Evolutionary conservation across 2,888 invertebrate species (phyloP), one percentile per base, ranked within the genome.

Genomic region (Pharmacophagus antenor): DNA sequence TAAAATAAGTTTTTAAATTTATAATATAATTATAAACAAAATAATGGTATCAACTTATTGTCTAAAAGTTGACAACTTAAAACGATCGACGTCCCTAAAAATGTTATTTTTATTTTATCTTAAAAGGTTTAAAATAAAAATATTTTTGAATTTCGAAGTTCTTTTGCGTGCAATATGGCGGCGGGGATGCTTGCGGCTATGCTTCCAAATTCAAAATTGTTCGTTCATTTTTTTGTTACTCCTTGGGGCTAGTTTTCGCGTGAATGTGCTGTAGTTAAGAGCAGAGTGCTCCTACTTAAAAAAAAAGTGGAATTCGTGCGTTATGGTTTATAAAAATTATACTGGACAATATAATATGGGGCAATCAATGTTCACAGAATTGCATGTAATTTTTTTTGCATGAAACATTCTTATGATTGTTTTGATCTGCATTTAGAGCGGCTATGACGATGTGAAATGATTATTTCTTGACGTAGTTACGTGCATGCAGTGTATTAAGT

Each of bases 151-250:
- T 31, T 31, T 31, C 10, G 27, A 27, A 27, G 31, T 7, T 37
- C 15, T 68, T 74, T 85, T 72, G 82, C 87, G 85, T 86, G 87
- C 85, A 67, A 77, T 88, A 88, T 88, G 86, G 80, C 77, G 66
- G 66, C 70, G 61, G 70, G 65, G 68, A 66, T 67, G 77, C 83
- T 70, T 59, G 70, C 57, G 77, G 85, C 82, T 62, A 63, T 71
- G 80, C 79, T 84, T 79, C 84, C 82, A 83, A 82, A 81, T 80
- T 78, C 76, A 76, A 72, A 72, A 68, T 70, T 60, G 70, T 69
- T 65, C 59, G 58, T 65, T 63, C 63, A 65, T 56, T 44, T 56
- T 61, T 61, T 57, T 61, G 31, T 31, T 51, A 48, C 27, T 60
- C 63, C 63, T 54, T 55, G 42, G 65, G 79, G 83, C 76, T 61